Evolutionary conservation across 2,797 vertebrate genomes (phyloP).

Genomic region (Urocyon cinereoargenteus): DNA sequence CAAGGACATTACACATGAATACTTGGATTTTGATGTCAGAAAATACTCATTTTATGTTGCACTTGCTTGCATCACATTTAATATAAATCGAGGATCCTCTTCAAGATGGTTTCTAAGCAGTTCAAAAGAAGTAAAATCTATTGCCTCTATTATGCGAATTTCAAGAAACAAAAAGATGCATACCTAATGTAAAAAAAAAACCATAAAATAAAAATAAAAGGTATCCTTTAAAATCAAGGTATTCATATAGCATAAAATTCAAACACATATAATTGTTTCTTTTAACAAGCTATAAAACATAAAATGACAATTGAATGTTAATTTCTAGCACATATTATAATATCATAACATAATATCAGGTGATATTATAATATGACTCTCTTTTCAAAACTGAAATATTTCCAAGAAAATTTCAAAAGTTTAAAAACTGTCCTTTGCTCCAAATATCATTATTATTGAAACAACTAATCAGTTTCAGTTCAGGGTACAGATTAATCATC

Average conservation of each 20-base stretch:
- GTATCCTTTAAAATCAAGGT: not conserved
- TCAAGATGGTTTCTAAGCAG: not conserved
- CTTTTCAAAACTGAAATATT: slow-evolving; percentile 36
- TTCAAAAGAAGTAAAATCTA: slow-evolving; percentile 23
- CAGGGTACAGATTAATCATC: not conserved
- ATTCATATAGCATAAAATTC: not conserved
- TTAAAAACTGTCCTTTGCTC: not conserved
- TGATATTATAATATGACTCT: not conserved
- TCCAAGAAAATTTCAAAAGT: not conserved
- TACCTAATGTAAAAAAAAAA: not conserved
- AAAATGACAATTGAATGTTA: not conserved
- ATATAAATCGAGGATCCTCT: not conserved
- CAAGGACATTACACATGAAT: not conserved
- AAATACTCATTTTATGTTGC: not conserved
- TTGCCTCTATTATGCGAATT: not conserved
- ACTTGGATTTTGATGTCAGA: not conserved
- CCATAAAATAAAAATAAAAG: slow-evolving; percentile 7
- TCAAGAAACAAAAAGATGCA: not conserved
- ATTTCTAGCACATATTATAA: not conserved
- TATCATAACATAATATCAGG: no score
- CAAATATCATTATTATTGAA: not conserved
- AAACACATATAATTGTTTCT: not conserved
- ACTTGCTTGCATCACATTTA: not conserved
- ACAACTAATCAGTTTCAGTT: not conserved
- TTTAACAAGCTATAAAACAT: not conserved